Conservation (phyloP, 2,888 invertebrate genomes). For the Axea sp. region DNA sequence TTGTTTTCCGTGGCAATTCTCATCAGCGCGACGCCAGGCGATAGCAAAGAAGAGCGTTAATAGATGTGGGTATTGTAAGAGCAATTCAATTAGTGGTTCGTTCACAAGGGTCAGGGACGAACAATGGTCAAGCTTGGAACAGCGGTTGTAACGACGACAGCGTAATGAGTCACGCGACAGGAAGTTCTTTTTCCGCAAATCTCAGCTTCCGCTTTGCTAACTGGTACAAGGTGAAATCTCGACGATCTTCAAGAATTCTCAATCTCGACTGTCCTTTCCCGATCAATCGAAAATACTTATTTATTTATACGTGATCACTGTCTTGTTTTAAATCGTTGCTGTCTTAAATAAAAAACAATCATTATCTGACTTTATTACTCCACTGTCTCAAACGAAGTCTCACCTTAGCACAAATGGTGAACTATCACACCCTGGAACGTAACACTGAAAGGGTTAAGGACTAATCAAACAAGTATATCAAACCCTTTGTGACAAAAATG, state of each 20-base stretch:
- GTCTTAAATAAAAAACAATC: too few relatives aligned
- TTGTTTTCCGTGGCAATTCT: conserved; percentile 26
- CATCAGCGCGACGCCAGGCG: conserved; percentile 45
- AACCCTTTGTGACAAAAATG: too few relatives aligned
- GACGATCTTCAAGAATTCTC: conserved; percentile 43
- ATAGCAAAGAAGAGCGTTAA: conserved; percentile 48
- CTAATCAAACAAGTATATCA: too few relatives aligned
- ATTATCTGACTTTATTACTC: too few relatives aligned
- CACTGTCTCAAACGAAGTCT: too few relatives aligned
- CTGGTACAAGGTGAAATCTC: conserved; percentile 73
- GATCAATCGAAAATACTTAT: too few relatives aligned
- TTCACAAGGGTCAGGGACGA: conserved; percentile 66
- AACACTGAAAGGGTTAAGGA: too few relatives aligned
- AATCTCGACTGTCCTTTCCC: too few relatives aligned
- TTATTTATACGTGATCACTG: too few relatives aligned
- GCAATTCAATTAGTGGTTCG: conserved; percentile 60
- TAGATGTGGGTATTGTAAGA: conserved; percentile 58
- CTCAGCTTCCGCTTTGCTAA: conserved; percentile 68
- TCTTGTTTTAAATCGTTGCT: too few relatives aligned
- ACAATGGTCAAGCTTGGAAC: conserved; percentile 58
- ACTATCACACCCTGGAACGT: too few relatives aligned
- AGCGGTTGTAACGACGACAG: conserved; percentile 51
- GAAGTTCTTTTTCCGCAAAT: conserved; percentile 70
- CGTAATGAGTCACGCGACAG: conserved; percentile 73
- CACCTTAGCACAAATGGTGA: too few relatives aligned